Percentiles rank a stretch among this genome's conserved stretches.
phyloP scores from a whole-genome alignment of 2,797 vertebrate species.

The Falco concolor region DNA sequence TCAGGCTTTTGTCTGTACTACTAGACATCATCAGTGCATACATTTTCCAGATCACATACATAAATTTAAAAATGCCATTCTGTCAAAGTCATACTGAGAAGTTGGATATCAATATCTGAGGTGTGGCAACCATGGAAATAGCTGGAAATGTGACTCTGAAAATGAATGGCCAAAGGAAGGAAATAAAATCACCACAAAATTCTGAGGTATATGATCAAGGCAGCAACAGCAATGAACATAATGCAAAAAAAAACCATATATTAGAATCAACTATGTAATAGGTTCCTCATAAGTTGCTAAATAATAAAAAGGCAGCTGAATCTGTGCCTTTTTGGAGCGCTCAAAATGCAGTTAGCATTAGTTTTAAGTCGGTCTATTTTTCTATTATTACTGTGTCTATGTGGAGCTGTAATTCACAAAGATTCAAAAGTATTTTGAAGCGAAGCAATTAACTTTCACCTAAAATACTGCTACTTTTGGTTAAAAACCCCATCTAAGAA shows the following conservation, averaged over 20 bases:
- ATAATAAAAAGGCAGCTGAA: background rate
- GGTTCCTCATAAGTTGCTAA: background rate
- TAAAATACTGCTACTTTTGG: background rate
- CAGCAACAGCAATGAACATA: background rate
- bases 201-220: background rate
- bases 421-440: background rate
- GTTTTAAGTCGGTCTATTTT: background rate
- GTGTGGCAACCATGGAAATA: background rate
- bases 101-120: background rate
- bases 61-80: background rate
- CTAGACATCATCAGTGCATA: background rate
- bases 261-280: background rate
- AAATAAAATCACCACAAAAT: slow-evolving; percentile 9
- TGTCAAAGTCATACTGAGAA: background rate
- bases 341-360: background rate
- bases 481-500: background rate
- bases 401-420: background rate
- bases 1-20: background rate
- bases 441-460: background rate
- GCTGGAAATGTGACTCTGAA: slow-evolving; percentile 1
- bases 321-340: background rate
- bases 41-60: background rate
- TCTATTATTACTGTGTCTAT: background rate
- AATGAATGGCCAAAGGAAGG: background rate
- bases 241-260: background rate